phyloP scores from a whole-genome alignment of 1,140 invertebrate genomes.

The Drosophila parabipectinata region DNA sequence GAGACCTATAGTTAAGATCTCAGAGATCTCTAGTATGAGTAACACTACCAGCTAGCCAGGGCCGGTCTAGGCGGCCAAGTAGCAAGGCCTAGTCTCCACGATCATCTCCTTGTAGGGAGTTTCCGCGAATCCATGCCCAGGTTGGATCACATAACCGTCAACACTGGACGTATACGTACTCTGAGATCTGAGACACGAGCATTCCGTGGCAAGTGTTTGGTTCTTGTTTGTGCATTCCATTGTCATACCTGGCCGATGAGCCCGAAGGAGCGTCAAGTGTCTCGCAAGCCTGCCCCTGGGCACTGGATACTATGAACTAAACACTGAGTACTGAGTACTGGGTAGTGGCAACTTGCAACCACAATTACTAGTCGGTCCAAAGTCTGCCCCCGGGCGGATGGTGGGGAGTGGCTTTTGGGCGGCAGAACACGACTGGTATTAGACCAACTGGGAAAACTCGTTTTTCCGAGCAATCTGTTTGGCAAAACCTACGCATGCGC shows the following conservation, averaged over 20 bases:
- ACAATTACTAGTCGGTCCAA: slow-evolving; percentile 44
- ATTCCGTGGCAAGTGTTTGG: slow-evolving; percentile 56
- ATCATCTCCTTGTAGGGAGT: slow-evolving; percentile 36
- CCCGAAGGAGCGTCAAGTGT: slow-evolving; percentile 64
- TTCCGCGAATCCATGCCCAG: slow-evolving; percentile 11
- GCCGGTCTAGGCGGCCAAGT: slow-evolving; percentile 39
- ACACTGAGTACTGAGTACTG: neutral
- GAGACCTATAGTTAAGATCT: no score
- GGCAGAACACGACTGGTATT: slow-evolving; percentile 42
- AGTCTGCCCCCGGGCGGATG: slow-evolving; percentile 23
- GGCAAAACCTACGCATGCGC: slow-evolving; percentile 62
- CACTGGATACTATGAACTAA: neutral
- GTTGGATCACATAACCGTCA: slow-evolving; percentile 41
- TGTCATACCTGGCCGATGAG: slow-evolving; percentile 60
- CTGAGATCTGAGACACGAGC: slow-evolving; percentile 18
- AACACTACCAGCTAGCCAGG: slow-evolving; percentile 43
- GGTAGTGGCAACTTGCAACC: slow-evolving; percentile 40
- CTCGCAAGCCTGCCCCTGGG: slow-evolving; percentile 32
- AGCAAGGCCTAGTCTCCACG: slow-evolving; percentile 44
- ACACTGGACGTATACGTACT: slow-evolving; percentile 60
- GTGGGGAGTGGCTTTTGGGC: slow-evolving; percentile 33
- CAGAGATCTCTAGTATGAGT: slow-evolving; percentile 34
- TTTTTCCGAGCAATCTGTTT: slow-evolving; percentile 51
- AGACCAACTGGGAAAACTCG: slow-evolving; percentile 58
- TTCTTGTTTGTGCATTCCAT: slow-evolving; percentile 75